Evolutionary conservation across 2,888 invertebrate species (phyloP).

Genomic region (Marronus borbonicus): DNA sequence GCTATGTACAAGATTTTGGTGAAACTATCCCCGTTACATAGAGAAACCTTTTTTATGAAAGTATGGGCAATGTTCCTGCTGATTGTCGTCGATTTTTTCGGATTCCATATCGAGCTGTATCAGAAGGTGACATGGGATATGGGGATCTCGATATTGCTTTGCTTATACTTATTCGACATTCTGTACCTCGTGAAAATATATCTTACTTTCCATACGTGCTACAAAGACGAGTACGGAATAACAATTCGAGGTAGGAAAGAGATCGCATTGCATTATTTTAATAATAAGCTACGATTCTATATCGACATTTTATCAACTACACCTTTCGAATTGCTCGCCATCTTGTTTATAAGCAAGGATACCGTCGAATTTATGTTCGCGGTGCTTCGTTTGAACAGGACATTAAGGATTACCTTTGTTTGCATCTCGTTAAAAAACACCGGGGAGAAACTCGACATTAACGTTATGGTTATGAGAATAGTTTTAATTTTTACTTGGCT

Average conservation of each 20-base stretch:
- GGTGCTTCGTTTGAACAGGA: conserved; percentile 42
- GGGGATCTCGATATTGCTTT: background rate
- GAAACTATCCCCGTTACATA: conserved; percentile 33
- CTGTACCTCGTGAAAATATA: conserved; percentile 56
- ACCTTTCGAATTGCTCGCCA: conserved; percentile 54
- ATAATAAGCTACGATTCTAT: conserved; percentile 53
- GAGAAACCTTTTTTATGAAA: conserved; percentile 17
- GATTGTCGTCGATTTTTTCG: conserved; percentile 45
- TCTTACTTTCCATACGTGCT: conserved; percentile 55
- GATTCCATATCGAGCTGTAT: conserved; percentile 47
- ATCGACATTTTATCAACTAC: conserved; percentile 53
- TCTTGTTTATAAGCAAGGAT: conserved; percentile 33
- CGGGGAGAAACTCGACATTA: conserved; percentile 53
- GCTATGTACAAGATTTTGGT: conserved; percentile 21
- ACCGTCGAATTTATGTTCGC: conserved; percentile 12
- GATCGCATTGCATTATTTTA: conserved; percentile 54
- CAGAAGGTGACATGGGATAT: conserved; percentile 42
- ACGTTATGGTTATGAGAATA: conserved; percentile 48
- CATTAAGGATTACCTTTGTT: conserved; percentile 49
- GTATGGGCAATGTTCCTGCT: conserved; percentile 31
- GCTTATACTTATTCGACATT: conserved; percentile 54
- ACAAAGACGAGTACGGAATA: conserved; percentile 57
- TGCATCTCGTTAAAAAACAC: conserved; percentile 40
- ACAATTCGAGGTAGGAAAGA: conserved; percentile 51
- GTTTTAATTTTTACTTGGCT: conserved; percentile 47